These are phyloP conservation scores for Drosophila rufa DNA, from an alignment of 1,140 invertebrate species.

Conservation along the genomic window DNA sequence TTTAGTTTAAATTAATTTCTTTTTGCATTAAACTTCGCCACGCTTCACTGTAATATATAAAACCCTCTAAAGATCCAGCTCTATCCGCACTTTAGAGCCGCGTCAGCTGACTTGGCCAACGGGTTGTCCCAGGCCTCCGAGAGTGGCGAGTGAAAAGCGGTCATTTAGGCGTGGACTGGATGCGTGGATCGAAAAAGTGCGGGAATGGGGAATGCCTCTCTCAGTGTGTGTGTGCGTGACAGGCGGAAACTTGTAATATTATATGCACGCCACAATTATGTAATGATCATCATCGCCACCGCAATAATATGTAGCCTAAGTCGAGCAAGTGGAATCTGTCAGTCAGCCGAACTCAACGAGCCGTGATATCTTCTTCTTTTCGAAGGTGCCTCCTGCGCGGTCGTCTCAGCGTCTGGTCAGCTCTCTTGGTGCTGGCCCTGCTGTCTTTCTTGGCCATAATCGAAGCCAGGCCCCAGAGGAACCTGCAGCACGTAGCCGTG, in stretches of 20 bases:
- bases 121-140: constrained; percentile 53
- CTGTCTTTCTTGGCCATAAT: constrained; percentile 10
- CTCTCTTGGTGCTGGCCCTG: constrained; percentile 26
- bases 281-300: constrained; percentile 61
- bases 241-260: constrained; percentile 80
- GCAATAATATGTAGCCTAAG: constrained; percentile 34
- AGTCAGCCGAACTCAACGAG: constrained; percentile 37
- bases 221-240: constrained; percentile 67
- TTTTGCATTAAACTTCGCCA: background rate
- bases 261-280: constrained; percentile 79
- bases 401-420: constrained; percentile 25
- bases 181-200: constrained; percentile 2
- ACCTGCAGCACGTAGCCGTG: constrained; percentile 82
- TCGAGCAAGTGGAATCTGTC: constrained; percentile 49
- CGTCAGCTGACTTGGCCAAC: constrained; percentile 75
- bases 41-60: background rate
- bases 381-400: constrained; percentile 57
- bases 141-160: constrained; percentile 70
- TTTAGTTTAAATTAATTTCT: background rate
- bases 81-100: constrained; percentile 17
- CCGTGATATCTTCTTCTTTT: constrained; percentile 36
- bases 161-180: constrained; percentile 68
- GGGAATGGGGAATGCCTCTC: constrained; percentile 34
- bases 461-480: constrained; percentile 59
- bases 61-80: background rate